phyloP scores from a whole-genome alignment of 2,888 invertebrate genomes.

The Caenorhabditis sp. region DNA sequence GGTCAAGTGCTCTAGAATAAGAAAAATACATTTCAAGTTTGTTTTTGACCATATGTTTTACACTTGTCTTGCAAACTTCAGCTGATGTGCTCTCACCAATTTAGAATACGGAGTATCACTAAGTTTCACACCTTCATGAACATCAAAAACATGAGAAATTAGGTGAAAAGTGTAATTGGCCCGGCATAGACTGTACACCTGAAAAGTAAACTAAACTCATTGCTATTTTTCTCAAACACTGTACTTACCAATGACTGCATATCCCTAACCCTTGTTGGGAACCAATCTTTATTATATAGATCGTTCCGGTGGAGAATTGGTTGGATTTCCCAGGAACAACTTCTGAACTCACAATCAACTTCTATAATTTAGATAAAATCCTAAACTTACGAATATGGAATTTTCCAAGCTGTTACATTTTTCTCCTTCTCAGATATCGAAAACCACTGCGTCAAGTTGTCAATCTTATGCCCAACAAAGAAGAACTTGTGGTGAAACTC shows the following conservation, averaged over 20 bases:
- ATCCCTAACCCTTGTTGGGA: slow-evolving; percentile 70
- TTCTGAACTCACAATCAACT: slow-evolving; percentile 45
- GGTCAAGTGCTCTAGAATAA: slow-evolving; percentile 49
- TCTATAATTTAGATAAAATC: neutral
- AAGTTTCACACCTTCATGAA: slow-evolving; percentile 67
- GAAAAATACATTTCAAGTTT: no score
- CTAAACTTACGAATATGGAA: slow-evolving; percentile 65
- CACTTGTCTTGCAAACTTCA: slow-evolving; percentile 7
- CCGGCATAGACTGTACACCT: slow-evolving; percentile 69
- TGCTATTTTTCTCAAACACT: no score
- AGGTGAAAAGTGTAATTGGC: slow-evolving; percentile 68
- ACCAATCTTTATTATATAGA: slow-evolving; percentile 67
- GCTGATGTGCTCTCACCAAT: slow-evolving; percentile 60
- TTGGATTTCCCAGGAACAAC: slow-evolving; percentile 72
- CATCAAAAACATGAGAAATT: slow-evolving; percentile 67
- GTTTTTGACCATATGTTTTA: no score
- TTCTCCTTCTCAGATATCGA: slow-evolving; percentile 28
- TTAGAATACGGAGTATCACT: slow-evolving; percentile 49
- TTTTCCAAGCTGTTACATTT: slow-evolving; percentile 50
- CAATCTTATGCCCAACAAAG: slow-evolving; percentile 68
- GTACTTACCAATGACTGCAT: slow-evolving; percentile 66
- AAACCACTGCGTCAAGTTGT: slow-evolving; percentile 68
- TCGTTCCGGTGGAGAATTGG: slow-evolving; percentile 68
- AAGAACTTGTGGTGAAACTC: slow-evolving; percentile 74
- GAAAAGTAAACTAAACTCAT: no score